Evolutionary conservation across 1,140 invertebrate genomes (phyloP), one percentile per base, ranked within the genome.

Genomic region (Drosophila nasuta): DNA sequence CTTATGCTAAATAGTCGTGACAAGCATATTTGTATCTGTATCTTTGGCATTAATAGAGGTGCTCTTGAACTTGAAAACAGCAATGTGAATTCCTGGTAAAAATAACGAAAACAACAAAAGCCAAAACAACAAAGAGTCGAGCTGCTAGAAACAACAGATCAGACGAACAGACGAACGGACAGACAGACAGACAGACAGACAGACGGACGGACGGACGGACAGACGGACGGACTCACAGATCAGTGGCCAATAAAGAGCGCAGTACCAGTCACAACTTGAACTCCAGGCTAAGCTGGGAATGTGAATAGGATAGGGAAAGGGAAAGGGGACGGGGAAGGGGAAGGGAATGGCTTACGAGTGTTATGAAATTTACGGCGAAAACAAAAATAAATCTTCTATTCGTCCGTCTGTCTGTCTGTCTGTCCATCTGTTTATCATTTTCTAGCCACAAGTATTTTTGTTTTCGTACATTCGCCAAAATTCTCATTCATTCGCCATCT

Each of bases 21-120:
- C 41, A 57, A 57, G 28, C 59, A 28, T 5, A 49, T 25, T 3
- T 41, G 13, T 41, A 6, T n/a, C 33, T 75, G 35, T 56, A 62
- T 72, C n/a, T 41, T 49, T 69, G 30, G 33, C 49, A 3, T 25
- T 41, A 30, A 30, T 28, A 30, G 67, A 25, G 20, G 38, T 79
- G 82, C 70, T 86, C 82, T 86, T 86, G 82, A 86, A 86, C 82
- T 86, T 86, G 82, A 86, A 86, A 85, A 85, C 15, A 69, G 45
- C 74, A 54, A 51, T 60, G 56, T 54, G 60, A 70, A 86, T 82
- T 86, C 79, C 82, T 86, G 79, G 54, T 82, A 76, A 56, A 67
- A 66, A 66, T 63, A 66, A 52, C 78, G 64, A 75, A 86, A 86
- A 85, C 62, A 86, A 72, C 75, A 64, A 69, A 63, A 63, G 20